Base-by-base conservation (phyloP, 2,888 invertebrate species). In the Argyresthia albistria region DNA sequence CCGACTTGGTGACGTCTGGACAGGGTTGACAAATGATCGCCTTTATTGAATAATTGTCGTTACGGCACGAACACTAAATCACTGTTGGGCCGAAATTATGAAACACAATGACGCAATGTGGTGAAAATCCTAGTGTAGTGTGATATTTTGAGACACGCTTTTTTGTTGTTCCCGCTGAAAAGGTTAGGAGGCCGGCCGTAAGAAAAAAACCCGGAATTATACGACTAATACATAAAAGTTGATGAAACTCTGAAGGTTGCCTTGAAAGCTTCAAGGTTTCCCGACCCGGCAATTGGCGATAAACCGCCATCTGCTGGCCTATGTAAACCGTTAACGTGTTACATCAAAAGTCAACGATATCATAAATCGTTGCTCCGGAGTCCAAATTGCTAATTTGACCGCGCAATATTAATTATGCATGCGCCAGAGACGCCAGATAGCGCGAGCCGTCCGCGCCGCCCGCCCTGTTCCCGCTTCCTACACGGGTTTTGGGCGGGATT, bases 1-100 rank as follows among this genome's bases (percentile, higher is more conserved):
- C 75, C 74, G 76, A 79, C 82, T 79, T 76, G 76, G 66, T 72
- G 81, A 82, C 81, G 68, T 78, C 79, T 70, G 73, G 80, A 80
- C 80, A 72, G 69, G 63, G 62, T 62, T 81, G 82, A 83, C 81
- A 80, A 83, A 83, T 83, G 74, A 78, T 74, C 63, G 67, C 76
- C 76, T 79, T 80, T 79, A 84, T 82, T 83, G 81, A 83, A 83
- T 83, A 81, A 83, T 83, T 80, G 81, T 76, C 66, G 68, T 25
- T 16, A 53, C 53, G 11, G 25, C 50, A 35, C 43, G 50, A 43
- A 43, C 35, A 43, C 25, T 35, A 43, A 50, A 50, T 50, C 50
- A 50, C 50, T n/a, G 42, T n/a, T n/a, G 42, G 16, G 43, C 35
- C 48, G 42, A 16, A 14, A 42, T 43, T 39, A 35, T 43, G 16